Conservation (phyloP, 1,140 invertebrate species). For the Drosophila willistoni region DNA sequence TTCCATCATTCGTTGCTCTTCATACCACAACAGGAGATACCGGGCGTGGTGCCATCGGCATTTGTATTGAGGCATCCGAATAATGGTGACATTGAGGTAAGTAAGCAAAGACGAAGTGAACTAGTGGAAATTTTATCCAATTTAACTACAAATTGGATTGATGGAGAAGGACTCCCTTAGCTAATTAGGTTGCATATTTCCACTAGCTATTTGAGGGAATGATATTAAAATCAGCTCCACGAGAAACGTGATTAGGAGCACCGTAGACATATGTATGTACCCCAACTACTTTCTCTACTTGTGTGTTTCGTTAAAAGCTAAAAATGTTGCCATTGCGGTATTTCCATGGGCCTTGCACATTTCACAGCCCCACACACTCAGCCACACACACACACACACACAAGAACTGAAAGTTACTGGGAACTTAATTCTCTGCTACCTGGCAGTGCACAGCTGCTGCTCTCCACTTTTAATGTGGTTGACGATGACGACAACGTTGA, state of each 20-base stretch:
- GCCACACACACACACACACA: background rate
- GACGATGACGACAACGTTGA: background rate
- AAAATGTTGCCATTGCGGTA: conserved; percentile 25
- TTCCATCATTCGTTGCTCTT: conserved; percentile 89
- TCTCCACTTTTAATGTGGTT: conserved; percentile 6
- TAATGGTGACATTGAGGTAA: conserved; percentile 87
- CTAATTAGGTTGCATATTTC: conserved; percentile 18
- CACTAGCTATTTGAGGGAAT: conserved; percentile 13
- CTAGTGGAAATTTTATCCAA: background rate
- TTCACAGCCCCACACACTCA: background rate
- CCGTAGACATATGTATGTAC: background rate
- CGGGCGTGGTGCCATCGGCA: conserved; percentile 88
- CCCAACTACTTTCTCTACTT: background rate
- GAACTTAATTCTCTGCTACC: background rate
- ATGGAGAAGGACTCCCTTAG: conserved; percentile 5
- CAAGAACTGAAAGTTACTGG: background rate
- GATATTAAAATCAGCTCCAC: background rate
- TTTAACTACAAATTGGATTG: conserved; percentile 27
- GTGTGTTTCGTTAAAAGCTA: conserved; percentile 24
- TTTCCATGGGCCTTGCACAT: conserved; percentile 2
- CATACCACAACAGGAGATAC: conserved; percentile 89
- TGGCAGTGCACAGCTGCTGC: background rate
- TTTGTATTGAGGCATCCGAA: conserved; percentile 89
- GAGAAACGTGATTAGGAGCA: background rate
- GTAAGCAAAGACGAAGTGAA: conserved; percentile 14